phyloP scores from a whole-genome alignment of 2,113 vertebrate genomes.

The Clarias magur region DNA sequence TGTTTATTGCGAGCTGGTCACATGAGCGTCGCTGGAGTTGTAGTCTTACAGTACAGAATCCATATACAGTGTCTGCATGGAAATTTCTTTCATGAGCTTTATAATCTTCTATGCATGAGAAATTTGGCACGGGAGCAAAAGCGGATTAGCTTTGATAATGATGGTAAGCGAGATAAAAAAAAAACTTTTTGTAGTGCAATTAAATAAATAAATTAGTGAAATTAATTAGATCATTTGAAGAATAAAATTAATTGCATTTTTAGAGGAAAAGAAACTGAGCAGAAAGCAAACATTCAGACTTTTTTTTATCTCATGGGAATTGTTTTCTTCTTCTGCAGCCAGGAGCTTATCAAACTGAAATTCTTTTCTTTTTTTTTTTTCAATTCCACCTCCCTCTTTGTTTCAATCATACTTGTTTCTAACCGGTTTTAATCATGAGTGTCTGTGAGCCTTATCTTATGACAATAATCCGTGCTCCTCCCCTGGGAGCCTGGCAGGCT shows the following conservation, averaged over 20 bases:
- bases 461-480: conserved; percentile 46
- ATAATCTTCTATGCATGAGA: neutral
- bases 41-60: neutral
- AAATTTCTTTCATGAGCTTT: neutral
- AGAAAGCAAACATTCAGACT: neutral
- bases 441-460: conserved; percentile 17
- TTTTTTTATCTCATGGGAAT: conserved; percentile 5
- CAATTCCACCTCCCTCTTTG: neutral
- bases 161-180: neutral
- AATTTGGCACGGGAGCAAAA: neutral
- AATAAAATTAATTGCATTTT: conserved; percentile 22
- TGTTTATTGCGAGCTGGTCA: conserved; percentile 46
- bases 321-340: neutral
- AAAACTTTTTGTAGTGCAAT: neutral
- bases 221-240: neutral
- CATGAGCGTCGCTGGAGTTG: conserved; percentile 14
- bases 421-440: neutral
- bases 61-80: neutral
- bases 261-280: conserved; percentile 6
- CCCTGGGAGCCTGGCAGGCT: conserved; percentile 22
- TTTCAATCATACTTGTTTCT: conserved; percentile 28
- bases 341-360: conserved; percentile 1
- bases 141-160: neutral
- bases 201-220: conserved; percentile 1
- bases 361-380: too few relatives aligned